Evolutionary conservation across 1,140 invertebrate genomes (phyloP).

Genomic region (Hydropsyche tenuis): DNA sequence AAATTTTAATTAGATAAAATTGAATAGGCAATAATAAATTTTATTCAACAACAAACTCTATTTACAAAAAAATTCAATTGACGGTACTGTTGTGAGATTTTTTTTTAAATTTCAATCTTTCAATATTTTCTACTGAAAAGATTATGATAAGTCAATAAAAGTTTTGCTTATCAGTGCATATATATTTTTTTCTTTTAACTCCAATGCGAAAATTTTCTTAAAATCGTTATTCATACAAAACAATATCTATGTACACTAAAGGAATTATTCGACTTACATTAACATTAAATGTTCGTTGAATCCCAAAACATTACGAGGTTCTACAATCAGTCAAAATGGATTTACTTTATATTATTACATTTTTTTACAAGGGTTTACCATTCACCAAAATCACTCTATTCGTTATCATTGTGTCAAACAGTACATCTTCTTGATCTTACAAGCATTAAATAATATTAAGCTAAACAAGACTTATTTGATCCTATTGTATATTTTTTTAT

Average conservation of each 20-base stretch:
- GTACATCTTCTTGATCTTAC: not conserved
- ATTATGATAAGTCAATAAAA: not conserved
- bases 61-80: not conserved
- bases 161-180: not conserved
- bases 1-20: no score
- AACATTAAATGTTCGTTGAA: constrained; percentile 15
- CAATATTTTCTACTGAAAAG: not conserved
- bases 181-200: not conserved
- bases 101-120: not conserved
- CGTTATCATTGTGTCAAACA: not conserved
- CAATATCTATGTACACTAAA: constrained; percentile 17
- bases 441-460: not conserved
- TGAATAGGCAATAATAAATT: not conserved
- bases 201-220: constrained; percentile 6
- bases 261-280: not conserved
- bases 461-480: not conserved
- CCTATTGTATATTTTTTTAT: not conserved
- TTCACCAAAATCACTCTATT: not conserved
- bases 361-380: constrained; percentile 7
- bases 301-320: not conserved
- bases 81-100: not conserved
- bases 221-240: constrained; percentile 10
- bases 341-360: not conserved
- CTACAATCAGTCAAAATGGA: constrained; percentile 18
- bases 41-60: not conserved